Conservation (phyloP, 2,113 vertebrate species). For the Diglossa brunneiventris region DNA sequence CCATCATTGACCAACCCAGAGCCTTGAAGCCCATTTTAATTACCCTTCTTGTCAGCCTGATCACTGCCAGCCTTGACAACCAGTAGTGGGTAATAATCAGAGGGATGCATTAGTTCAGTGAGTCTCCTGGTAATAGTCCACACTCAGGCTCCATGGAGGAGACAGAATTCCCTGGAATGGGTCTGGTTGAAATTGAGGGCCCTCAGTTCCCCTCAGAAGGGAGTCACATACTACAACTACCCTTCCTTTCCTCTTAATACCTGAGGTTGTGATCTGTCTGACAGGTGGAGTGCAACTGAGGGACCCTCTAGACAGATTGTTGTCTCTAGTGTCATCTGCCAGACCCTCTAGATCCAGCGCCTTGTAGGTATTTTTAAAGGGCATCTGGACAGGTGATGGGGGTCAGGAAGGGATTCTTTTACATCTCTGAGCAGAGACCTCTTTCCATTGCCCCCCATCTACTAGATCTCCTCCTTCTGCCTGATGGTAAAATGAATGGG, state of each 20-base stretch:
- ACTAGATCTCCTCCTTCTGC: not conserved
- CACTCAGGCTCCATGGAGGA: not conserved
- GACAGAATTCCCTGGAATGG: not conserved
- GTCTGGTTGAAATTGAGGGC: not conserved
- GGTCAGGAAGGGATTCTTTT: not conserved
- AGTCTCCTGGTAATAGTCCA: not conserved
- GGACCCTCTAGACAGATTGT: no score
- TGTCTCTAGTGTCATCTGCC: not conserved
- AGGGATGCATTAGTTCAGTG: not conserved
- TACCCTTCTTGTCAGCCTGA: not conserved
- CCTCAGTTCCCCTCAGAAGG: no score
- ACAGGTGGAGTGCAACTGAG: not conserved
- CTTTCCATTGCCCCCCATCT: not conserved
- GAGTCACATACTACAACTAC: no score
- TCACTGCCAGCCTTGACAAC: not conserved
- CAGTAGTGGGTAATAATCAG: not conserved
- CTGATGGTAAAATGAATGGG: not conserved
- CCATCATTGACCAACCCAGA: no score
- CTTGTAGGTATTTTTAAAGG: not conserved
- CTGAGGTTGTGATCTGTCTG: not conserved
- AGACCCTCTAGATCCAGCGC: not conserved
- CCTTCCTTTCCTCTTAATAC: not conserved
- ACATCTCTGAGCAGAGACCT: not conserved
- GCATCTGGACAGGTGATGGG: not conserved
- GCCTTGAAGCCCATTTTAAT: not conserved